Evolutionary conservation across 1,140 invertebrate species (phyloP).

Genomic region (Globodera ellingtonae): DNA sequence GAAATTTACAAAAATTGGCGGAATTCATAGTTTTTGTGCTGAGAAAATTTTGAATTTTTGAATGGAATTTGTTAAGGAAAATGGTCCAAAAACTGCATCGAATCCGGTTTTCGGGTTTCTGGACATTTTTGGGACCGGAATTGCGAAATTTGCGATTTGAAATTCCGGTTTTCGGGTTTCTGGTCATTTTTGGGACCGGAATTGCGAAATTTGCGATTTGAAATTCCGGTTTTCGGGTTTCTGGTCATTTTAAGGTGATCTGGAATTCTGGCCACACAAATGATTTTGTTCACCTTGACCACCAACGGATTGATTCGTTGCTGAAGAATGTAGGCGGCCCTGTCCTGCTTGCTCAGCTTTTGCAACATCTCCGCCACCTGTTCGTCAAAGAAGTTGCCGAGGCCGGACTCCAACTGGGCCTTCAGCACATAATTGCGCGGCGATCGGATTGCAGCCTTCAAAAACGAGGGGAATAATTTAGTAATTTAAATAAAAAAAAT

Average conservation of each 20-base stretch:
- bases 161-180: too few relatives aligned
- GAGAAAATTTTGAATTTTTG: too few relatives aligned
- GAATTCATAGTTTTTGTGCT: too few relatives aligned
- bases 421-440: constrained; percentile 17
- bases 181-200: too few relatives aligned
- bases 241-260: background rate
- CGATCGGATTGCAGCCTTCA: constrained; percentile 4
- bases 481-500: too few relatives aligned
- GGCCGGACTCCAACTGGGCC: background rate
- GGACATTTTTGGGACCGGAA: too few relatives aligned
- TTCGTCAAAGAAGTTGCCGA: constrained; percentile 21
- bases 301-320: constrained; percentile 7
- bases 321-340: constrained; percentile 7
- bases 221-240: background rate
- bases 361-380: constrained; percentile 21
- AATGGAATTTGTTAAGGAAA: too few relatives aligned
- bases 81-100: too few relatives aligned
- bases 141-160: too few relatives aligned
- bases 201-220: background rate
- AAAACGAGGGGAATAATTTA: too few relatives aligned
- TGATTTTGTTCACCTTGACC: constrained; percentile 19
- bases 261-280: background rate
- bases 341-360: constrained; percentile 10
- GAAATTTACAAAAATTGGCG: background rate
- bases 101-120: too few relatives aligned